These are phyloP conservation scores for Hirudo medicinalis DNA, from an alignment of 1,140 invertebrate species.

Conservation along the genomic window DNA sequence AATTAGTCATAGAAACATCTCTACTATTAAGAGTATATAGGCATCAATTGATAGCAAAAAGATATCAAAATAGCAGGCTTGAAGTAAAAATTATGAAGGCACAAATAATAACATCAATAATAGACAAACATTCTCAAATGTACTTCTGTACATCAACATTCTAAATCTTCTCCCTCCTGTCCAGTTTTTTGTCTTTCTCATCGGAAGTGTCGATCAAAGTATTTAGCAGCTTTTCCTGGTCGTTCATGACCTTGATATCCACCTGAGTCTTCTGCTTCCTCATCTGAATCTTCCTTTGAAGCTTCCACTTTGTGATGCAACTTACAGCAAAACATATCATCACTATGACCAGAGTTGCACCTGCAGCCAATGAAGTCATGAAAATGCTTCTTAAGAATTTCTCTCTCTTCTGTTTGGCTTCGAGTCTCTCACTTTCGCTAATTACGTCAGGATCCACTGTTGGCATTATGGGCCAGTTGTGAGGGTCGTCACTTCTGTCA, in stretches of 20 bases:
- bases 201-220: not conserved
- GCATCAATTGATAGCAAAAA: not conserved
- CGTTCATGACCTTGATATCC: not conserved
- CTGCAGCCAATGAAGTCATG: not conserved
- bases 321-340: not conserved
- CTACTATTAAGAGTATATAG: no score
- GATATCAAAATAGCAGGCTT: not conserved
- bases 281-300: not conserved
- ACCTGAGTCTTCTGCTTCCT: not conserved
- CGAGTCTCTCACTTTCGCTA: not conserved
- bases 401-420: not conserved
- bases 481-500: not conserved
- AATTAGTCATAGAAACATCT: no score
- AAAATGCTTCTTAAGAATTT: not conserved
- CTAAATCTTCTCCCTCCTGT: no score
- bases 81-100: not conserved
- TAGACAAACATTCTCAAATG: not conserved
- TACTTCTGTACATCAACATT: no score
- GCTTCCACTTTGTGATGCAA: not conserved
- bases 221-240: not conserved
- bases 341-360: not conserved
- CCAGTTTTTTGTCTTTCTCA: not conserved
- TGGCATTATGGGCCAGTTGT: conserved; percentile 5
- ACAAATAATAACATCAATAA: not conserved
- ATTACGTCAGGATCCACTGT: not conserved